Evolutionary conservation across 2,797 vertebrate genomes (phyloP), one percentile per base, ranked within the genome.

Genomic region (Danio choprae): DNA sequence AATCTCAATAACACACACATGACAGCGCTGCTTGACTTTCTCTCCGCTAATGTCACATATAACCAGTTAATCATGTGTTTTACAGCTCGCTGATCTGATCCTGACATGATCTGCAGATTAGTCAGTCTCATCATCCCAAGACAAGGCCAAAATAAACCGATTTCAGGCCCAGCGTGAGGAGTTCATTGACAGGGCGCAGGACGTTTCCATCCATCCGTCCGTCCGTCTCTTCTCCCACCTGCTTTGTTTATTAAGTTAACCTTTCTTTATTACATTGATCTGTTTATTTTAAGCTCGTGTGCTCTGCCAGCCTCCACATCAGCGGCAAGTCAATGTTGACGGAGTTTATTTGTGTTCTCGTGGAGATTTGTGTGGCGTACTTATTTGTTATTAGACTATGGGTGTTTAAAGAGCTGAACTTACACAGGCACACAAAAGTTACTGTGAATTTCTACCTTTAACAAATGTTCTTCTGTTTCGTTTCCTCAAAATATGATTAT

Each of bases 241-340:
- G 67, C 48, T 55, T 71, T n/a, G 58, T 53, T 71, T 72, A 72
- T 79, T 63, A 62, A 63, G 13, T 79, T 79, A 63, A 63, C 77
- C 77, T 79, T 79, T 79, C 15, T 29, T 44, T 53, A 63, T 79
- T 60, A 50, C 38, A 18, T 18, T 79, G 68, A 36, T 79, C 6
- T 0, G 48, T 62, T 63, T 55, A 79, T 71, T 63, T 53, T 12
- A 46, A 51, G 16, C 15, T 8, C 16, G 9, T 41, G 43, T 48
- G 22, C 62, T n/a, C 59, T 53, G 38, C 48, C 48, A 64, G 48
- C 22, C 53, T 69, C 36, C 46, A 71, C 1, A 5, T 53, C 13
- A 41, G 50, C 9, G 8, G 7, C 4, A 59, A 12, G 18, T 43
- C n/a, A 59, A 50, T 16, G 12, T 16, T 10, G 20, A 78, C 40